These are phyloP conservation scores for Molossus molossus DNA, from an alignment of 2,797 vertebrate genomes.

Conservation along the genomic window DNA sequence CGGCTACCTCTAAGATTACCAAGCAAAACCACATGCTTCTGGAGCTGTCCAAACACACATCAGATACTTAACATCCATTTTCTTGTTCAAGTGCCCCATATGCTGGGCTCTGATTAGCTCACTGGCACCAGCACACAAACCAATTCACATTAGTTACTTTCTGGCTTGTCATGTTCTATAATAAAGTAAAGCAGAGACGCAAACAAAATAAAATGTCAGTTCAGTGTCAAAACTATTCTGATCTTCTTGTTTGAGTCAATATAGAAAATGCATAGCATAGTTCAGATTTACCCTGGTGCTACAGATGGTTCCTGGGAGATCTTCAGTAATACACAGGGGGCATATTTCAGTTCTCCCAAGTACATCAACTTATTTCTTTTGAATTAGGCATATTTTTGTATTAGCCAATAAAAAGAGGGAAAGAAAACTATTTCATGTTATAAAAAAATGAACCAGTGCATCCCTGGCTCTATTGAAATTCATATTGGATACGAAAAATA, in stretches of 20 bases:
- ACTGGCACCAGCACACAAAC: conserved; percentile 60
- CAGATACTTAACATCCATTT: conserved; percentile 79
- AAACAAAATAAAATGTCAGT: conserved; percentile 70
- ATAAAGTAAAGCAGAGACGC: conserved; percentile 63
- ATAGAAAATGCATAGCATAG: conserved; percentile 34
- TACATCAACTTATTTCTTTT: neutral
- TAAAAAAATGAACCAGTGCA: neutral
- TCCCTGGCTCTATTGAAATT: neutral
- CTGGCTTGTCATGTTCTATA: conserved; percentile 65
- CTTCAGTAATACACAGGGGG: neutral
- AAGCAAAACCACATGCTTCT: conserved; percentile 69
- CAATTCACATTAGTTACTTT: conserved; percentile 72
- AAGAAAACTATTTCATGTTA: neutral
- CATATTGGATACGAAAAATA: neutral
- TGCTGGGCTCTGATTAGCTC: conserved; percentile 72
- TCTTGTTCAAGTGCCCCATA: conserved; percentile 67
- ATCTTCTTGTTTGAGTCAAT: conserved; percentile 57
- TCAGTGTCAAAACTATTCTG: conserved; percentile 49
- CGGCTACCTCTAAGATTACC: conserved; percentile 25
- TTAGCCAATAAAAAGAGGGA: neutral
- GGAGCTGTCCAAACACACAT: conserved; percentile 68
- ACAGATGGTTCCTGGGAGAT: neutral
- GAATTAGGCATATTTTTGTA: neutral
- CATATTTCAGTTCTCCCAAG: neutral
- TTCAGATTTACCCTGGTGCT: conserved; percentile 32